phyloP scores from a whole-genome alignment of 2,888 invertebrate genomes.

The Lasioglossum lativentre region DNA sequence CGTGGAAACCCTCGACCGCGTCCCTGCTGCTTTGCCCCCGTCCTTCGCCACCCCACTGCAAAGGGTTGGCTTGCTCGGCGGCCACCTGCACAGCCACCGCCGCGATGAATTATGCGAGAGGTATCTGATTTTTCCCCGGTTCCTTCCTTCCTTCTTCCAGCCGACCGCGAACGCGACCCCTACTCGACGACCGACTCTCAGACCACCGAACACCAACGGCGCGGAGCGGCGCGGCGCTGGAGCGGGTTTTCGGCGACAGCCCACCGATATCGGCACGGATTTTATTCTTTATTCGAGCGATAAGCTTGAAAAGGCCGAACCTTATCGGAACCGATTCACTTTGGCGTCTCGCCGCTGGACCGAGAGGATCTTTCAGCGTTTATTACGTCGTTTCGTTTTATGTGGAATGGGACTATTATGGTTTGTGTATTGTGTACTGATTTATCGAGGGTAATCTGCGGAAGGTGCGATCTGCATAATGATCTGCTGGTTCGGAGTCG shows the following conservation, averaged over 20 bases:
- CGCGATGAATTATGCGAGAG: conserved; percentile 74
- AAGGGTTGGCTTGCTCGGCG: conserved; percentile 71
- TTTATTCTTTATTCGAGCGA: conserved; percentile 10
- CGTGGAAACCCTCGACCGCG: conserved; percentile 73
- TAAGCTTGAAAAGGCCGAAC: background rate
- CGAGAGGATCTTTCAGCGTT: background rate
- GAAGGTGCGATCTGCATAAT: background rate
- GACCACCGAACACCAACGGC: background rate
- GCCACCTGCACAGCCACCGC: conserved; percentile 53
- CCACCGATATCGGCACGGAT: background rate
- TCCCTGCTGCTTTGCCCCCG: conserved; percentile 41
- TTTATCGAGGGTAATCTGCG: background rate
- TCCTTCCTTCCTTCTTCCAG: background rate
- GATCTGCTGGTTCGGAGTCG: background rate
- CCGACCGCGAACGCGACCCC: background rate
- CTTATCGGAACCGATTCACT: conserved; percentile 5
- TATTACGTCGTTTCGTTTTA: background rate
- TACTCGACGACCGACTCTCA: background rate
- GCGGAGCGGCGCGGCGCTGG: too few species aligned
- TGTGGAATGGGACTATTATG: background rate
- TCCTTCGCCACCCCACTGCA: conserved; percentile 59
- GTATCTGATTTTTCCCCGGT: conserved; percentile 73
- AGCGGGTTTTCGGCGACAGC: conserved; percentile 5
- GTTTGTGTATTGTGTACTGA: background rate
- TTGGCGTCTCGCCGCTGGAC: background rate